Evolutionary conservation across 1,140 invertebrate genomes (phyloP).

Genomic region (Ctenoplectra terminalis): DNA sequence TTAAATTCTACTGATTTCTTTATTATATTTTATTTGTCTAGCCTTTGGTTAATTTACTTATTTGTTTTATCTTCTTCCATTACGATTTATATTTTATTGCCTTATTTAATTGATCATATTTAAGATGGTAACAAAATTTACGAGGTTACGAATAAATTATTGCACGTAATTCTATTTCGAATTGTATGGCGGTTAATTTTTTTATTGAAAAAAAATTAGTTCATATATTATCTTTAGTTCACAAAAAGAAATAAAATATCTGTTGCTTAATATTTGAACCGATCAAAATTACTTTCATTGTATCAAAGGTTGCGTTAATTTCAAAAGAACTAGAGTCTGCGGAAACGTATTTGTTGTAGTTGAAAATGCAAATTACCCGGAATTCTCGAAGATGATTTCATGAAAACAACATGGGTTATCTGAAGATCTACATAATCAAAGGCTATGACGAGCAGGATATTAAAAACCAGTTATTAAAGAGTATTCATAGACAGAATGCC

Average conservation of each 20-base stretch:
- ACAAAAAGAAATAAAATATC: not conserved
- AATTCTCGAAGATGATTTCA: slow-evolving; percentile 38
- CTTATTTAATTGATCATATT: not conserved
- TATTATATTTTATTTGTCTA: not conserved
- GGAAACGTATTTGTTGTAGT: slow-evolving; percentile 15
- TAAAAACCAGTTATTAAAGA: slow-evolving; percentile 67
- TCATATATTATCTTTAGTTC: too few relatives aligned
- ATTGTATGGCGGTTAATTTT: too few relatives aligned
- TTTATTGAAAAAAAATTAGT: too few relatives aligned
- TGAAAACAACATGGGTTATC: slow-evolving; percentile 34
- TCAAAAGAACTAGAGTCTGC: not conserved
- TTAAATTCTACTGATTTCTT: not conserved
- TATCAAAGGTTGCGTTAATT: not conserved
- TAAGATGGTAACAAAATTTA: not conserved
- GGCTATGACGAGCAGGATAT: slow-evolving; percentile 58
- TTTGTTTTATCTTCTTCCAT: not conserved
- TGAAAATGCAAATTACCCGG: slow-evolving; percentile 35
- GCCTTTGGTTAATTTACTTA: too few relatives aligned
- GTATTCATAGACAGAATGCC: slow-evolving; percentile 30
- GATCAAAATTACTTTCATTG: not conserved
- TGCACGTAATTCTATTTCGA: not conserved
- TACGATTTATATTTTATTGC: not conserved
- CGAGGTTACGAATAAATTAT: not conserved
- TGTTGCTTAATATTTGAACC: not conserved
- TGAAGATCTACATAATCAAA: slow-evolving; percentile 56